Base-by-base conservation (phyloP, 2,797 vertebrate species). In the Enteromius viviparus region DNA sequence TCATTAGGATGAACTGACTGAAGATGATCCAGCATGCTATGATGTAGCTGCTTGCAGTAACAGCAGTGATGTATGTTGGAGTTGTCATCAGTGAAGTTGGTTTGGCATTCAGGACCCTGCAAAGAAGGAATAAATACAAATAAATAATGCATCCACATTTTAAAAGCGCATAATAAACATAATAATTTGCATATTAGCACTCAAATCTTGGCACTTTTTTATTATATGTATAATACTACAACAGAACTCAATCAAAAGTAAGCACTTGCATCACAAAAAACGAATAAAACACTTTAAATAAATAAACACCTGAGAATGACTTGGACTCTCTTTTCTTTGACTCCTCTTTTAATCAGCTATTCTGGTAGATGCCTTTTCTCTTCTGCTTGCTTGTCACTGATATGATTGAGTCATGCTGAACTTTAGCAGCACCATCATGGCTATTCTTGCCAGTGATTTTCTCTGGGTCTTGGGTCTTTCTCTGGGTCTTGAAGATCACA, bases 31-130 rank as follows among this genome's bases (percentile, higher is more conserved):
- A 55, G 40, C 74, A 86, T 86, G 21, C 68, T 76, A 14, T 68
- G 34, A 37, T 34, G 81, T 26, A 75, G 68, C 68, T 80, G 77
- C 62, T 75, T 86, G 76, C 86, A 82, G 53, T 87, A 87, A 53
- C 55, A 70, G 34, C 82, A 86, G 78, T 74, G 69, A 32, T 79
- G 21, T 19, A 75, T 19, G 17, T 45, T 53, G 29, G 26, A 51
- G 60, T 69, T 78, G 58, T 65, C 58, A 60, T 74, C 78, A 10
- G n/a, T 65, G 37, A 51, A 80, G 21, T 5, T 70, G 66, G 66
- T 60, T 19, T 80, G 51, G 66, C 23, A 60, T 60, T 71, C 11
- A 60, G 78, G 66, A 60, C 3, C 51, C 65, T 80, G 37, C 34
- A 76, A 58, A n/a, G 75, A 23, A 32, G 3, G 2, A 21, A 32